A percentile compares a stretch with the other conserved stretches of the same genome.
Evolutionary conservation across 2,888 invertebrate genomes (phyloP).

Genomic region (Craniophora ligustri): DNA sequence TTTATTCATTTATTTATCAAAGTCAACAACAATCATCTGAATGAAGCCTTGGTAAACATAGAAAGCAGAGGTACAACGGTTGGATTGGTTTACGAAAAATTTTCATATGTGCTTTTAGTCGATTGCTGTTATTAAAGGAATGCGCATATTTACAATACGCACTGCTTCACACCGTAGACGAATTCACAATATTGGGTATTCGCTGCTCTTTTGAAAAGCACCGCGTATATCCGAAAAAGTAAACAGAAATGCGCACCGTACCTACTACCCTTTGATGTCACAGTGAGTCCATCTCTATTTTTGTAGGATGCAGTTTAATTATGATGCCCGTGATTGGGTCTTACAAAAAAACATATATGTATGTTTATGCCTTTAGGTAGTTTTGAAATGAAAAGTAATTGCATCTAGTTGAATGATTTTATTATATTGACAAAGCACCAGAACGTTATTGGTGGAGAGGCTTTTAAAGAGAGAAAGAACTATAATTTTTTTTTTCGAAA

Average conservation of each 20-base stretch:
- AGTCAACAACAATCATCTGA: too few species aligned
- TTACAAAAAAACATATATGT: background rate
- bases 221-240: background rate
- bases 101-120: background rate
- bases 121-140: background rate
- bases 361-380: too few species aligned
- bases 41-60: too few species aligned
- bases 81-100: too few species aligned
- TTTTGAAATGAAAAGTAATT: too few species aligned
- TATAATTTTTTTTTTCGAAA: too few species aligned
- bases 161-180: background rate
- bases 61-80: too few species aligned
- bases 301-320: background rate
- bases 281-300: background rate
- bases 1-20: too few species aligned
- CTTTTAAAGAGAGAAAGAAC: too few species aligned
- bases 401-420: too few species aligned
- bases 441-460: too few species aligned
- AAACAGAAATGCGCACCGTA: background rate
- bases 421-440: too few species aligned
- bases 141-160: conserved; percentile 1
- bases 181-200: conserved; percentile 4
- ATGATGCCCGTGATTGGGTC: background rate
- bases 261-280: background rate
- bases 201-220: background rate